Conservation (phyloP, 2,888 invertebrate genomes). For the Troides oblongomaculatus region DNA sequence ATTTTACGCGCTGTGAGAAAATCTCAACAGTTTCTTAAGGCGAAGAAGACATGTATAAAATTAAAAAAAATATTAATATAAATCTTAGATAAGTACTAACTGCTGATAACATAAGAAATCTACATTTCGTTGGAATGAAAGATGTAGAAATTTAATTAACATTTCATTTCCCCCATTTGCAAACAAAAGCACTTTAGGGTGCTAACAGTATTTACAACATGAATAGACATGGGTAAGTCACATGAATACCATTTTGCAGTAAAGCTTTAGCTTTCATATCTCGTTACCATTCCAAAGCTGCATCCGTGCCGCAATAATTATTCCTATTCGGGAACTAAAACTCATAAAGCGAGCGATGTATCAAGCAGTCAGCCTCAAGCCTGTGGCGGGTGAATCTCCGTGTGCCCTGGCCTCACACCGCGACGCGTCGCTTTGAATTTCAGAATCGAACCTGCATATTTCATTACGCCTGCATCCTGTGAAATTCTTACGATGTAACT, state of each 20-base stretch:
- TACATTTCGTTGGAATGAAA: no score
- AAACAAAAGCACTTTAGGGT: no score
- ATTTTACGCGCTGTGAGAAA: no score
- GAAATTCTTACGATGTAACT: background rate
- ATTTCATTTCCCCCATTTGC: no score
- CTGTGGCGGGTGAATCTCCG: background rate
- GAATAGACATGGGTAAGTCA: background rate
- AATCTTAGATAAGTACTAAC: no score
- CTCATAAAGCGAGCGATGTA: background rate
- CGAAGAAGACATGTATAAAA: no score
- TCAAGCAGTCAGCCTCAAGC: background rate
- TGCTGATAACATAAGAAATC: no score
- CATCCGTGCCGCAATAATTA: background rate
- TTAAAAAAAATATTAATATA: no score
- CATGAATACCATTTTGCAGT: background rate
- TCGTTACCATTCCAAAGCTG: background rate
- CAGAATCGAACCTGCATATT: background rate
- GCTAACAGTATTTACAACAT: no score
- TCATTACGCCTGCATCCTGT: background rate
- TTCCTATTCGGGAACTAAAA: background rate
- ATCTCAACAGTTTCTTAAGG: no score
- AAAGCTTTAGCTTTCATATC: background rate
- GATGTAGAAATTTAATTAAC: no score
- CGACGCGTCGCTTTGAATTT: background rate
- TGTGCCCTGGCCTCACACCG: background rate